Evolutionary conservation across 2,888 invertebrate genomes (phyloP), one percentile per base, ranked within the genome.

Genomic region (Andrena trimmerana): DNA sequence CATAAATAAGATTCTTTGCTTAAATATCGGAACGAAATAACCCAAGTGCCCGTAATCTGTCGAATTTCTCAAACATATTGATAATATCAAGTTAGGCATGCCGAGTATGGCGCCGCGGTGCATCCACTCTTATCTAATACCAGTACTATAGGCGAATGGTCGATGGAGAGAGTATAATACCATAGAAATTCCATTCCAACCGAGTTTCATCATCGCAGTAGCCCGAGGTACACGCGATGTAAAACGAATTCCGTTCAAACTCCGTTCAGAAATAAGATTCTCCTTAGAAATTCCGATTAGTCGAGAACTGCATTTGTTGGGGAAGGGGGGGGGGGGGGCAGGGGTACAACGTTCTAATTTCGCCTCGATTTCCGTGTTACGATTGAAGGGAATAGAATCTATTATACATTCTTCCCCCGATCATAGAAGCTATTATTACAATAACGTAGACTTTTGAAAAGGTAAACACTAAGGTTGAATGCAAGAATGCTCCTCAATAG

Each of bases 241-340:
- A 82, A 81, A 82, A 81, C 60, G 75, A 75, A 82, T 82, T 81
- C 81, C 81, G 50, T 60, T 60, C 65, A 69, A 60, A 81, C 42
- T 8, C 27, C 31, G 48, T 20, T 52, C 81, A 59, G 69, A 81
- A 81, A 73, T 81, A 80, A 69, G 81, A 69, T 80, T 69, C 81
- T 57, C 36, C 54, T 68, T 63, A 62, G 82, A 81, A 70, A 82
- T 82, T 81, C 69, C 81, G 75, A 81, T 81, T 73, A 82, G 65
- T 62, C 54, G 7, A 16, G 48, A 27, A n/a, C n/a, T 16, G 66
- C 29, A 60, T 65, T 36, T 71, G 52, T 31, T 29, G n/a, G 20
- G 10, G 60, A 27, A 20, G 59, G 20, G 20, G 20, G 20, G 33
- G 33, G 10, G 4, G 13, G 16, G 13, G 8, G 5, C 29, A 42